These are phyloP conservation scores for Ditylenchus weischeri DNA, from an alignment of 2,888 invertebrate species.

Conservation along the genomic window DNA sequence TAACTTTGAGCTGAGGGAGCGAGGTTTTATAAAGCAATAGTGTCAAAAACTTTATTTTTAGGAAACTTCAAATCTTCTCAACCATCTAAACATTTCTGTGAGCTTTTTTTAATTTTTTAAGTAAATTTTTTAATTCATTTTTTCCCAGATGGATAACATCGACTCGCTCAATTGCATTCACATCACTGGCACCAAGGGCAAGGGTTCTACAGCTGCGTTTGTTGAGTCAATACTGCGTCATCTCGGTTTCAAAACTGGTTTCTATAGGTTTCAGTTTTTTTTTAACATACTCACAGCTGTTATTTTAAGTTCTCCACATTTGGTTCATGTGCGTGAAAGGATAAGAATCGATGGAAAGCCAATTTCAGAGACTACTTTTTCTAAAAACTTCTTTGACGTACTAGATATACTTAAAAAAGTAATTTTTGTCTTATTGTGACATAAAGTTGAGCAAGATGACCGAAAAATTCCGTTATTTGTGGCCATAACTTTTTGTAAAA, in stretches of 20 bases:
- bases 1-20: too few relatives aligned
- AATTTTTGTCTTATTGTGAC: not conserved
- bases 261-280: conserved; percentile 66
- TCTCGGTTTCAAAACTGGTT: conserved; percentile 82
- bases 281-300: not conserved
- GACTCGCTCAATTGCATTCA: conserved; percentile 74
- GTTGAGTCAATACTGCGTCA: conserved; percentile 81
- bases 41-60: conserved; percentile 16
- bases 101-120: not conserved
- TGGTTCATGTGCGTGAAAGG: conserved; percentile 84
- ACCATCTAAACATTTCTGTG: conserved; percentile 28
- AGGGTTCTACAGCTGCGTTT: conserved; percentile 87
- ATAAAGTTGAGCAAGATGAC: too few relatives aligned
- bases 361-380: conserved; percentile 73
- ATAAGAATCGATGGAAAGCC: conserved; percentile 81
- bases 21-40: not conserved
- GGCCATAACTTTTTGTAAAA: too few relatives aligned
- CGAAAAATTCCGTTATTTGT: too few relatives aligned
- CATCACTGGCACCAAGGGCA: conserved; percentile 94
- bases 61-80: conserved; percentile 29
- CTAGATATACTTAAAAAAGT: conserved; percentile 58
- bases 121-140: not conserved
- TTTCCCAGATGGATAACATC: conserved; percentile 41
- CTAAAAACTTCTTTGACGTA: conserved; percentile 77
- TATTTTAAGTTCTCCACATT: conserved; percentile 79